phyloP scores from a whole-genome alignment of 2,797 vertebrate species.

The Masticophis lateralis region DNA sequence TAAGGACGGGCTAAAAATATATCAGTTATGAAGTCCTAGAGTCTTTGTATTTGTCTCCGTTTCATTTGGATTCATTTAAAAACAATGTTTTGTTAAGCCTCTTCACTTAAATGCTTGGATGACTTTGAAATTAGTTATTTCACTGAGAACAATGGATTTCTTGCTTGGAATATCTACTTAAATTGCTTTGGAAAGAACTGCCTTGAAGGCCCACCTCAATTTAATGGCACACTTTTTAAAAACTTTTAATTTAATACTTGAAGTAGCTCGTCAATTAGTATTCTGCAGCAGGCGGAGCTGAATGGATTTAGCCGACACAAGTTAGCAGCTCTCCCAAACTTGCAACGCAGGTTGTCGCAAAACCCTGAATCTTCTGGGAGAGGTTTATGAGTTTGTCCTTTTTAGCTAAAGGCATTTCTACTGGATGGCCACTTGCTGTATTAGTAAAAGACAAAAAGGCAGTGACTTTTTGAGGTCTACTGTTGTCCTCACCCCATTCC shows the following conservation, averaged over 20 bases:
- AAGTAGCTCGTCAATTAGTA: background rate
- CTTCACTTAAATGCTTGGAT: constrained; percentile 27
- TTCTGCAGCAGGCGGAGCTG: background rate
- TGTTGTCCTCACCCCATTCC: too few species aligned
- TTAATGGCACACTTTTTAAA: background rate
- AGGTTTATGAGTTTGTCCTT: background rate
- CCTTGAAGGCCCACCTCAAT: constrained; percentile 18
- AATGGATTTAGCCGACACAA: background rate
- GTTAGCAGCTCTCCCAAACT: background rate
- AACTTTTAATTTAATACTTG: background rate
- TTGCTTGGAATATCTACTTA: constrained; percentile 36
- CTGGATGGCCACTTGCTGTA: background rate
- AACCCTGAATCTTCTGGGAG: background rate
- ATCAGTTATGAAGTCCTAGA: background rate
- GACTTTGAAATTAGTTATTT: constrained; percentile 25
- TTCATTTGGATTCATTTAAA: background rate
- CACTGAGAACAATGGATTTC: constrained; percentile 22
- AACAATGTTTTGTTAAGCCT: constrained; percentile 12
- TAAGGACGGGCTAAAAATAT: background rate
- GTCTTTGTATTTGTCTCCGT: background rate
- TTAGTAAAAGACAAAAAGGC: background rate
- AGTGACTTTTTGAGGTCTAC: background rate
- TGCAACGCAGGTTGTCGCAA: background rate
- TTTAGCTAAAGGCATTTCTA: background rate
- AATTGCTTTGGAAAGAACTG: constrained; percentile 35